These are phyloP conservation scores for Embiotoca jacksoni DNA, from an alignment of 2,113 vertebrate genomes.

Conservation along the genomic window DNA sequence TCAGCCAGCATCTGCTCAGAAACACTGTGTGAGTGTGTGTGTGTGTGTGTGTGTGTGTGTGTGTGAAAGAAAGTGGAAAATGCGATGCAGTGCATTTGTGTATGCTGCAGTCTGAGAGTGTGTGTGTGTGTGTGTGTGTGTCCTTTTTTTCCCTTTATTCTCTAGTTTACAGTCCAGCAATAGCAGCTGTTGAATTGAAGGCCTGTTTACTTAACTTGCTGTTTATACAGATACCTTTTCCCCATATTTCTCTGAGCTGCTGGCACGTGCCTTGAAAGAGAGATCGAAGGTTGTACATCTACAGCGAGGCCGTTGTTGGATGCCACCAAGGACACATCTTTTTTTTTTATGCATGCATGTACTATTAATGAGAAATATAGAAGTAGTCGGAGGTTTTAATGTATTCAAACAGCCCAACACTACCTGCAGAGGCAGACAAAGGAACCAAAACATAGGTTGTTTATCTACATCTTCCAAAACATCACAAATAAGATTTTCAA, in stretches of 20 bases:
- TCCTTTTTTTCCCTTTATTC: conserved; percentile 17
- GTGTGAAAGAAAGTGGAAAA: conserved; percentile 15
- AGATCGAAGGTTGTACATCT: conserved; percentile 3
- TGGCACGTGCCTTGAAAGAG: conserved; percentile 27
- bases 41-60: neutral
- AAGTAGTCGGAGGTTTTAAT: too few relatives aligned
- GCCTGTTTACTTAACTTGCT: conserved; percentile 55
- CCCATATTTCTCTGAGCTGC: conserved; percentile 39
- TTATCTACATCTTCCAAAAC: too few relatives aligned
- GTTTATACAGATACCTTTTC: conserved; percentile 57
- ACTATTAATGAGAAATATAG: too few relatives aligned
- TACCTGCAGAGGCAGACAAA: too few relatives aligned
- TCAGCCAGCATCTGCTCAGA: conserved; percentile 54
- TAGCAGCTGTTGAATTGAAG: conserved; percentile 50
- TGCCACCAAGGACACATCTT: neutral
- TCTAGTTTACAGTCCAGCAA: conserved; percentile 32
- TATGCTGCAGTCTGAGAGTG: conserved; percentile 3
- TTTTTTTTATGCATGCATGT: too few relatives aligned
- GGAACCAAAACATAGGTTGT: too few relatives aligned
- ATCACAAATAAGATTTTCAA: too few relatives aligned
- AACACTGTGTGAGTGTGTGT: conserved; percentile 4
- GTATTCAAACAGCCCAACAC: too few relatives aligned
- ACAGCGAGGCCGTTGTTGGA: neutral
- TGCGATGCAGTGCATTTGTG: conserved; percentile 13
- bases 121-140: conserved; percentile 19